These are phyloP conservation scores for Arctia plantaginis DNA, from an alignment of 2,888 invertebrate genomes.

Conservation along the genomic window DNA sequence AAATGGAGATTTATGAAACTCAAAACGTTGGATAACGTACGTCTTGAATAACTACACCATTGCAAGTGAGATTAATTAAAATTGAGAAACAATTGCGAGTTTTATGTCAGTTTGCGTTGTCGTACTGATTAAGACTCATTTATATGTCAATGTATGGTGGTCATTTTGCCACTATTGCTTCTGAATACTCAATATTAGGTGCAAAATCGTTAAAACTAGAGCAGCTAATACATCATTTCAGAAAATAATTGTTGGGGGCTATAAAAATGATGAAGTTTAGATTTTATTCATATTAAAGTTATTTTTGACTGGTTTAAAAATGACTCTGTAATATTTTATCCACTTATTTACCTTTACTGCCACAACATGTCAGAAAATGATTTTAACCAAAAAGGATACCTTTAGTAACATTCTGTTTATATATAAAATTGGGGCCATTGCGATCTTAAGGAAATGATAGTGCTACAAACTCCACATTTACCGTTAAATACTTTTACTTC, in stretches of 20 bases:
- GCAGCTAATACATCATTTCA: too few relatives aligned
- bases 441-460: background rate
- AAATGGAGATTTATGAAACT: slow-evolving; percentile 84
- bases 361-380: background rate
- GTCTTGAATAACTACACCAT: slow-evolving; percentile 64
- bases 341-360: background rate
- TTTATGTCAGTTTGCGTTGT: background rate
- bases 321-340: background rate
- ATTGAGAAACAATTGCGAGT: background rate
- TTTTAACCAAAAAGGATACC: background rate
- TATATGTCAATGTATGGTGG: background rate
- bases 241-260: too few relatives aligned
- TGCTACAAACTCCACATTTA: background rate
- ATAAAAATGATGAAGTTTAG: too few relatives aligned
- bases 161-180: background rate
- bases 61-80: slow-evolving; percentile 21
- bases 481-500: background rate
- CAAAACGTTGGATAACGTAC: slow-evolving; percentile 79
- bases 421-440: background rate
- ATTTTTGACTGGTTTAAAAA: too few relatives aligned
- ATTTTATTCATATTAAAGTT: too few relatives aligned
- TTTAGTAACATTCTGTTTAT: background rate
- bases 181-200: too few relatives aligned
- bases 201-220: too few relatives aligned
- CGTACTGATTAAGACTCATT: background rate